Base-by-base conservation (phyloP, 2,888 invertebrate species). In the Salpingus planirostris region DNA sequence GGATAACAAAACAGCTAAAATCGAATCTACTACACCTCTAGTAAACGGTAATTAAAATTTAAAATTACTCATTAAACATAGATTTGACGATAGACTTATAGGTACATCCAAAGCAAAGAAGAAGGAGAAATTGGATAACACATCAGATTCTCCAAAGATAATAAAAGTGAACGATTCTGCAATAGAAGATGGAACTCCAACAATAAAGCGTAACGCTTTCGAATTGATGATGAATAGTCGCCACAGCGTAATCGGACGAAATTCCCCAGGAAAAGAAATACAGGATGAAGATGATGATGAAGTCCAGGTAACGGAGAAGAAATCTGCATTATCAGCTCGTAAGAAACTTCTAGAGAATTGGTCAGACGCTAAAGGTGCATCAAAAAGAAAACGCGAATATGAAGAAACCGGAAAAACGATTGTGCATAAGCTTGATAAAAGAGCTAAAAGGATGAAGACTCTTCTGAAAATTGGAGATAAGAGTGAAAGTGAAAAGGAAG, bases 181-280 rank as follows among this genome's bases (percentile, higher is more conserved):
- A n/a, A n/a, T n/a, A n/a, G n/a, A n/a, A n/a, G n/a, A n/a, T n/a
- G n/a, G n/a, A n/a, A n/a, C n/a, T n/a, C n/a, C n/a, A n/a, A n/a
- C n/a, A n/a, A n/a, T n/a, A n/a, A n/a, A n/a, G n/a, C n/a, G n/a
- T n/a, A 66, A 80, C 68, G 79, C 76, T 18, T 80, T 80, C 57
- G 66, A 75, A 49, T 54, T 80, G 15, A 66, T 80, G 65, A 80
- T 80, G 80, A 74, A 74, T 42, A 74, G 74, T 11, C 67, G 78
- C 41, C 72, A 75, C 52, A 77, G 76, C 54, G 67, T 68, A 27
- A 70, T 80, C 39, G 80, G 80, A 2, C 59, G 62, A 12, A 80
- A 80, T 60, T 72, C 76, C 13, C 71, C 73, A 5, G 79, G 79
- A 0, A 76, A 74, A 60, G 69, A 69, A 26, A 60, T 62, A 39